Evolutionary conservation across 1,140 invertebrate species (phyloP).

Genomic region (Ptiloglossa arizonensis): DNA sequence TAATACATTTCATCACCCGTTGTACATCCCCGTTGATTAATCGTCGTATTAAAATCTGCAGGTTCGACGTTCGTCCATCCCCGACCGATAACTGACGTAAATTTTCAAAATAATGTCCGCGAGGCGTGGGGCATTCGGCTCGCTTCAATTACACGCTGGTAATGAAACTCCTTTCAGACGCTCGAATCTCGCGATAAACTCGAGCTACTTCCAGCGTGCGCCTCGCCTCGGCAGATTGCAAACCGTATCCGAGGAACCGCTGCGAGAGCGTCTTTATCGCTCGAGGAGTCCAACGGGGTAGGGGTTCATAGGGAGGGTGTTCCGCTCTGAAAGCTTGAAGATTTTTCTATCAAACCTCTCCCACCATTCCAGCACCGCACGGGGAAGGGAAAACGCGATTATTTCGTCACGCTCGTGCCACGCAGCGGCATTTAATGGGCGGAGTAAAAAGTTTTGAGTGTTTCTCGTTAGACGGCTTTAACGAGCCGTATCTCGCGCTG

Average conservation of each 20-base stretch:
- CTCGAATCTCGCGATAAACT: conserved; percentile 3
- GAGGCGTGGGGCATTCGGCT: not conserved
- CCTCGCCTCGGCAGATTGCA: not conserved
- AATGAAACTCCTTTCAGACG: conserved; percentile 11
- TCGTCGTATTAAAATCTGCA: too few species aligned
- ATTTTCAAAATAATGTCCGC: conserved; percentile 7
- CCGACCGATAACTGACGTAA: conserved; percentile 8
- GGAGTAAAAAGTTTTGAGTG: too few species aligned
- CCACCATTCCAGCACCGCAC: not conserved
- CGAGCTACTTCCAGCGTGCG: not conserved
- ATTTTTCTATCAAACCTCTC: conserved; percentile 1
- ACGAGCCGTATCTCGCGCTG: too few species aligned
- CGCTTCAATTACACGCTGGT: conserved; percentile 14
- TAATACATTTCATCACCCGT: too few species aligned
- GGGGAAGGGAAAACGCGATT: not conserved
- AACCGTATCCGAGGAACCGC: not conserved
- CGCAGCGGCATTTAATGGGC: not conserved
- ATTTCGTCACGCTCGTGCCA: not conserved
- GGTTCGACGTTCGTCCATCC: too few species aligned
- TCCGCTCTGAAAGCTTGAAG: not conserved
- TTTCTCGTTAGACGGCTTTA: too few species aligned
- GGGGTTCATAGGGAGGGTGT: too few species aligned
- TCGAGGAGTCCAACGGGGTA: not conserved
- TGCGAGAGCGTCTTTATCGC: not conserved
- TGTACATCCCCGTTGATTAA: too few species aligned